These are phyloP conservation scores for Rousettus leschenaultii DNA, from an alignment of 2,113 vertebrate genomes.

Conservation along the genomic window DNA sequence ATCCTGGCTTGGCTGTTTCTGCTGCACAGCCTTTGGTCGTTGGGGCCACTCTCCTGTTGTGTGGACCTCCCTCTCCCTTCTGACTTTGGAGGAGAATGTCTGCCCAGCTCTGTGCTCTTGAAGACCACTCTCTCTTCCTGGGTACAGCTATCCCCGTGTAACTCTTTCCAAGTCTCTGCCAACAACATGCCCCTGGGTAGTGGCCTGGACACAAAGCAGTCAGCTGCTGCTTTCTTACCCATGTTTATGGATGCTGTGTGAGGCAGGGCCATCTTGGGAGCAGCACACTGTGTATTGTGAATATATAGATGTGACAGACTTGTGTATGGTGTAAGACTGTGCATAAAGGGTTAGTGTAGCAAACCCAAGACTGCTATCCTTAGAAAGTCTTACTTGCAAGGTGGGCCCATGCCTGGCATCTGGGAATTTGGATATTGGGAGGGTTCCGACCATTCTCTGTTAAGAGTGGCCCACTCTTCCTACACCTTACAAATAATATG, in stretches of 20 bases:
- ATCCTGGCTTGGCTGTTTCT: neutral
- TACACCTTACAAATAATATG: neutral
- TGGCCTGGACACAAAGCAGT: neutral
- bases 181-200: neutral
- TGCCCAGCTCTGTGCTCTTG: neutral
- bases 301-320: neutral
- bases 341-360: neutral
- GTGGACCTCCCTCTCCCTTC: neutral
- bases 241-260: accelerated
- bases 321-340: neutral
- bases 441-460: neutral
- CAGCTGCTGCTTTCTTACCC: neutral
- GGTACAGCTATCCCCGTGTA: neutral
- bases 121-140: neutral
- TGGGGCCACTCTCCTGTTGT: neutral
- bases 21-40: accelerated
- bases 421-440: neutral
- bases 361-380: neutral
- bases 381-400: neutral
- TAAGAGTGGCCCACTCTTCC: neutral
- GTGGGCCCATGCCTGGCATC: neutral
- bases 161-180: neutral
- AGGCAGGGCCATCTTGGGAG: neutral
- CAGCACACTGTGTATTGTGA: neutral
- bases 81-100: too few species aligned